Conservation (phyloP, 2,888 invertebrate species). For the Chloroclysta siterata region DNA sequence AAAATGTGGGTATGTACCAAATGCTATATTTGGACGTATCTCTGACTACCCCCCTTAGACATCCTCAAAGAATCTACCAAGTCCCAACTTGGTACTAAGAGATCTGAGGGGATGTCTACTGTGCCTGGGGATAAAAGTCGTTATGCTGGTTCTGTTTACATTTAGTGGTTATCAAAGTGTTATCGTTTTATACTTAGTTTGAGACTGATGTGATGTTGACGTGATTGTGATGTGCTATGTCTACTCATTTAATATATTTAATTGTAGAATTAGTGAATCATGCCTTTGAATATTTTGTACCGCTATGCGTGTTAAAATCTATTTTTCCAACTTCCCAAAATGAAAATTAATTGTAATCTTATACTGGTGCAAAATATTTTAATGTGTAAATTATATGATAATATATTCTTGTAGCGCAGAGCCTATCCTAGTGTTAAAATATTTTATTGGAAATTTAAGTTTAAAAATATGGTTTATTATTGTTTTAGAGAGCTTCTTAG, state of each 20-base stretch:
- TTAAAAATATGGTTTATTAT: conserved; percentile 45
- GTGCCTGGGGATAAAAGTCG: too few species aligned
- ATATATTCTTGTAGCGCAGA: conserved; percentile 55
- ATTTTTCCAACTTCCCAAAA: conserved; percentile 24
- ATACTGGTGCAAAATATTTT: conserved; percentile 32
- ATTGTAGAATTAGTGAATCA: conserved; percentile 41
- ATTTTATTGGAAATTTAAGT: conserved; percentile 47
- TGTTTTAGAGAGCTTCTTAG: conserved; percentile 41
- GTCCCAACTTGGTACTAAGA: too few species aligned
- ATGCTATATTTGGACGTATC: too few species aligned
- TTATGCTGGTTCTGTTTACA: too few species aligned
- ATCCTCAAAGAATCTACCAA: too few species aligned
- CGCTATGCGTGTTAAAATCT: conserved; percentile 26
- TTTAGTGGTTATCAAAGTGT: conserved; percentile 9
- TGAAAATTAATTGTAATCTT: conserved; percentile 16
- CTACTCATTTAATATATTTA: conserved; percentile 65
- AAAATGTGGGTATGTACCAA: too few species aligned
- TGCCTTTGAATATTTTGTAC: conserved; percentile 38
- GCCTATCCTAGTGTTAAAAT: conserved; percentile 42
- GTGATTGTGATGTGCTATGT: conserved; percentile 65
- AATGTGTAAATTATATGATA: conserved; percentile 34
- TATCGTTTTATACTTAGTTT: conserved; percentile 46
- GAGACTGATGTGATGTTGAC: conserved; percentile 73
- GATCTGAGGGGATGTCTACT: too few species aligned
- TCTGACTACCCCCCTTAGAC: too few species aligned